A percentile compares a stretch with the other conserved stretches of the same genome.
phyloP scores from a whole-genome alignment of 1,140 invertebrate genomes.

The Saccostrea glomerata region DNA sequence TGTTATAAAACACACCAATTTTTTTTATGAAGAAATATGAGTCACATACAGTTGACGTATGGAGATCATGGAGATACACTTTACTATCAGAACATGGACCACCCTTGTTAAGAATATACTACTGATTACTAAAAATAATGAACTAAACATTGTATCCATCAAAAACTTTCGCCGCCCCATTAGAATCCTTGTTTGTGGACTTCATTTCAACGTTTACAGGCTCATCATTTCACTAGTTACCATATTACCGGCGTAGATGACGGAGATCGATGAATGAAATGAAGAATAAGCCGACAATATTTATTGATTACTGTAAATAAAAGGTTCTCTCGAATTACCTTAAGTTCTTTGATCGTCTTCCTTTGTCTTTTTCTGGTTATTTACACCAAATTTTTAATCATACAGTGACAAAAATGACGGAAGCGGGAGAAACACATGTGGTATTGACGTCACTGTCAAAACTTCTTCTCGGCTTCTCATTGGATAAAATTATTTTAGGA shows the following conservation, averaged over 20 bases:
- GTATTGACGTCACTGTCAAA: background rate
- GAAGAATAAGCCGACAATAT: background rate
- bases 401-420: constrained; percentile 11
- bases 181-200: background rate
- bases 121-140: no score
- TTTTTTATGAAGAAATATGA: no score
- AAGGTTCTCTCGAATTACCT: background rate
- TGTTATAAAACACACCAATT: no score
- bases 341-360: background rate
- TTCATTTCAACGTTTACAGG: background rate
- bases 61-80: no score
- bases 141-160: no score
- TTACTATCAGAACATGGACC: no score
- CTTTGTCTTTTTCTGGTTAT: constrained; percentile 28
- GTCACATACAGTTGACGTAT: no score
- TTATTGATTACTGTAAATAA: background rate
- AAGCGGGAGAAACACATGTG: constrained; percentile 37
- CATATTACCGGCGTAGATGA: background rate
- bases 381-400: background rate
- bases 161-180: no score
- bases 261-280: constrained; percentile 27
- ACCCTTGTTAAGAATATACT: no score
- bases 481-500: background rate
- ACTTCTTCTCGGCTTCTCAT: background rate
- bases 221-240: background rate